Evolutionary conservation across 2,888 invertebrate species (phyloP).

Genomic region (Heliconius ismenius): DNA sequence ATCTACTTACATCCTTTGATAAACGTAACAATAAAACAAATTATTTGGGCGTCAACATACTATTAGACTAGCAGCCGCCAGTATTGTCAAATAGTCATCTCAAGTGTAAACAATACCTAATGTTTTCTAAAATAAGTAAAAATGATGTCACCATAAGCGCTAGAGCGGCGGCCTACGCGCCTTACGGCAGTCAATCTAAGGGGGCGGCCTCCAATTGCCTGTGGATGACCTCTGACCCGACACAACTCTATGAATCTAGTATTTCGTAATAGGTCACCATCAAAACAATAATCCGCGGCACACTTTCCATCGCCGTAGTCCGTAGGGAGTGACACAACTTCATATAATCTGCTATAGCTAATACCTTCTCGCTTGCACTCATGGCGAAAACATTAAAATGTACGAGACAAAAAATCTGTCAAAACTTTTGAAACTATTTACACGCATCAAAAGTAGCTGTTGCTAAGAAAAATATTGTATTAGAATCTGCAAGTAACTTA

Average conservation of each 20-base stretch:
- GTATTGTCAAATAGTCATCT: background rate
- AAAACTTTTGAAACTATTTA: slow-evolving; percentile 72
- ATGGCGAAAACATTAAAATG: slow-evolving; percentile 49
- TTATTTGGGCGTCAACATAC: slow-evolving; percentile 23
- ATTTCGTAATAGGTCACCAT: slow-evolving; percentile 73
- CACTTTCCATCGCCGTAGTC: slow-evolving; percentile 68
- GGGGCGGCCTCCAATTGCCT: slow-evolving; percentile 52
- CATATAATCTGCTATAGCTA: slow-evolving; percentile 50
- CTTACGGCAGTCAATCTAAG: slow-evolving; percentile 55
- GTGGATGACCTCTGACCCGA: slow-evolving; percentile 51
- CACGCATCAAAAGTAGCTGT: slow-evolving; percentile 54
- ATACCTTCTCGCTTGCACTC: slow-evolving; percentile 62
- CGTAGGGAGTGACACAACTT: slow-evolving; percentile 62
- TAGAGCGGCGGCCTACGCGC: slow-evolving; percentile 57
- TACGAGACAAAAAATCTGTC: slow-evolving; percentile 62
- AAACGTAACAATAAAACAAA: slow-evolving; percentile 32
- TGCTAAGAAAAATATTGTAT: slow-evolving; percentile 8
- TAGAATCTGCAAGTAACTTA: slow-evolving; percentile 16
- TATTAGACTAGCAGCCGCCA: slow-evolving; percentile 5
- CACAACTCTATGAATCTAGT: slow-evolving; percentile 54
- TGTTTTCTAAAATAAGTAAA: slow-evolving; percentile 57
- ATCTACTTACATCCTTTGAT: slow-evolving; percentile 46
- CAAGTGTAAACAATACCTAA: slow-evolving; percentile 44
- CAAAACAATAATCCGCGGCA: slow-evolving; percentile 76
- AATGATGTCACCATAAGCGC: slow-evolving; percentile 62